These are phyloP conservation scores for Bombyx huttoni DNA, from an alignment of 2,888 invertebrate genomes.

Conservation along the genomic window DNA sequence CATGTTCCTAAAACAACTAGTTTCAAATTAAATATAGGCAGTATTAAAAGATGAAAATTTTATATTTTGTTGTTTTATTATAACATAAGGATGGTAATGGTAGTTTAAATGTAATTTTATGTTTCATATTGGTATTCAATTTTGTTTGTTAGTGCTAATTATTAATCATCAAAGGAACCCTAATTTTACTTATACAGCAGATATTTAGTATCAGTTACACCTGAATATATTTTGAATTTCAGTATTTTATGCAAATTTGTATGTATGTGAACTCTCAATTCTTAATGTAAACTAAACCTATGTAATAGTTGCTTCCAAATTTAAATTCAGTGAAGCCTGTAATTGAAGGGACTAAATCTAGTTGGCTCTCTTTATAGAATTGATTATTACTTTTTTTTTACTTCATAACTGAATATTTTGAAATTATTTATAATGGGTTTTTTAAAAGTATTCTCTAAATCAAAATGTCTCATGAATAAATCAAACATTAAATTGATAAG, in stretches of 20 bases:
- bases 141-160: no score
- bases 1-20: conserved; percentile 91
- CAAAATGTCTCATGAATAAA: conserved; percentile 13
- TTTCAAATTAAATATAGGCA: conserved; percentile 77
- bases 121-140: no score
- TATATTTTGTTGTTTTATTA: conserved; percentile 5
- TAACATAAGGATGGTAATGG: neutral
- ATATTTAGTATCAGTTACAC: no score
- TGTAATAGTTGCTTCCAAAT: no score
- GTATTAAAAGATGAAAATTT: conserved; percentile 32
- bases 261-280: no score
- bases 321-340: no score
- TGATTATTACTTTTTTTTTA: conserved; percentile 10
- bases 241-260: no score
- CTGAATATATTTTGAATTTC: no score
- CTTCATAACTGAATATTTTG: conserved; percentile 11
- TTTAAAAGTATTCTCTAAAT: conserved; percentile 41
- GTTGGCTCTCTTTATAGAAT: conserved; percentile 24
- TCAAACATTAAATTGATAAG: conserved; percentile 7
- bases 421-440: conserved; percentile 39
- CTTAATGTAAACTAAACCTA: no score
- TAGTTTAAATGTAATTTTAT: neutral
- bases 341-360: conserved; percentile 21
- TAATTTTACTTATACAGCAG: no score
- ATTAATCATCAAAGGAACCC: no score